Evolutionary conservation across 2,888 invertebrate species (phyloP), one percentile per base, ranked within the genome.

Genomic region (Polietes domitor): DNA sequence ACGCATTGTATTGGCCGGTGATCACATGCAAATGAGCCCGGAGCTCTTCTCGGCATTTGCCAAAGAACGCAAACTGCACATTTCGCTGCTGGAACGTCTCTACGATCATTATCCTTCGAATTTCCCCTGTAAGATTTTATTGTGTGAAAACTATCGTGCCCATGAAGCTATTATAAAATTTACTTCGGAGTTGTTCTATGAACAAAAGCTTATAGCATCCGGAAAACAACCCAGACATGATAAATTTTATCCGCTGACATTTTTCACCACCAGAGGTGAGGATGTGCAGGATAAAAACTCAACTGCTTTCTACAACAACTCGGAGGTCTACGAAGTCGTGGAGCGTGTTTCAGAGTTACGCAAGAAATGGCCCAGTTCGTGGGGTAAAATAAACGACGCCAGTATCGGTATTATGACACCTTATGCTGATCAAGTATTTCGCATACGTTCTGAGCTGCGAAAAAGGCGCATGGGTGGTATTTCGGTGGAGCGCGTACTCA

Each of bases 401-500:
- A 95, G 96, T 80, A 96, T 97, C 83, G 97, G 97, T 0, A 96
- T 97, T n/a, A 95, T 97, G 91, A 95, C 96, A 0, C 96, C 96
- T 0, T 97, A 97, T 91, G 94, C 96, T 0, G 97, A 97, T 92
- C 97, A 97, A 93, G 94, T 94, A 3, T 94, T 95, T 87, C 93
- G 96, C 85, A 96, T 97, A 85, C 94, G 97, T 80, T 94, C 94
- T 32, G 96, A 96, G 88, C 91, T 97, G 76, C 93, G 96, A 28
- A 96, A 96, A 89, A 93, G 95, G 5, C 93, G 95, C 37, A 93
- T 97, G 92, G 94, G 94, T 85, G 95, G 95, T 79, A 95, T 97
- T 61, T 96, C 96, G 12, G 97, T 97, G 1, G 97, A 97, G 89
- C 93, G 97, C 80, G 96, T 97, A 2, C 93, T 96, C 12, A 97